Conservation (phyloP, 2,888 invertebrate species). For the Andrena chrysosceles region DNA sequence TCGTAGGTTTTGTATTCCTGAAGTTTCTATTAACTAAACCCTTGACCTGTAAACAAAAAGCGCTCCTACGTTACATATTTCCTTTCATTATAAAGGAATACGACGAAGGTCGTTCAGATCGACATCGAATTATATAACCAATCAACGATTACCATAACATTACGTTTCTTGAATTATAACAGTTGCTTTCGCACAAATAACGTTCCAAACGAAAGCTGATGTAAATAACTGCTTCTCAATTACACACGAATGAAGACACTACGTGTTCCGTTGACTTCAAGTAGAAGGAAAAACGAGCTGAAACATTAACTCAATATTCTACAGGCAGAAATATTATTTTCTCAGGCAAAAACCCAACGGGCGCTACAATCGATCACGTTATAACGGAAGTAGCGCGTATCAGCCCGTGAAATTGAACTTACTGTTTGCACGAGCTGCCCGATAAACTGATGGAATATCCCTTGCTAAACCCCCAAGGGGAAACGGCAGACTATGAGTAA, state of each 20-base stretch:
- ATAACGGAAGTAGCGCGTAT: slow-evolving; percentile 21
- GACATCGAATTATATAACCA: not conserved
- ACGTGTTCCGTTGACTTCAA: not conserved
- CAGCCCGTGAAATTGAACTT: slow-evolving; percentile 54
- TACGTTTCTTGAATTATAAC: not conserved
- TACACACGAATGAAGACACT: not conserved
- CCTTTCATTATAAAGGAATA: not conserved
- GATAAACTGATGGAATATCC: slow-evolving; percentile 54
- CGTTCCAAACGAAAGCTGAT: not conserved
- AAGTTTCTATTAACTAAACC: not conserved
- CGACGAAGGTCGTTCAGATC: slow-evolving; percentile 49
- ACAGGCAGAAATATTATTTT: slow-evolving; percentile 5
- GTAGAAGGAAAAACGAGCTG: not conserved
- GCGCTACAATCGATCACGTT: slow-evolving; percentile 16
- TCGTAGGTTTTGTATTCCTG: not conserved
- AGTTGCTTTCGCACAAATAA: too few species aligned
- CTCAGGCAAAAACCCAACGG: not conserved
- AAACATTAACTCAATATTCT: slow-evolving; percentile 9
- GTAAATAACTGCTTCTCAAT: not conserved
- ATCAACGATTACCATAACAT: not conserved
- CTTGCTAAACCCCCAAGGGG: slow-evolving; percentile 52
- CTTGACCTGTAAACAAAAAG: slow-evolving; percentile 34
- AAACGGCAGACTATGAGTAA: slow-evolving; percentile 44
- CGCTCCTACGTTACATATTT: slow-evolving; percentile 21
- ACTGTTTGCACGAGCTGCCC: slow-evolving; percentile 48